These are phyloP conservation scores for Ambastaia sidthimunki DNA, from an alignment of 2,797 vertebrate genomes.

Conservation along the genomic window DNA sequence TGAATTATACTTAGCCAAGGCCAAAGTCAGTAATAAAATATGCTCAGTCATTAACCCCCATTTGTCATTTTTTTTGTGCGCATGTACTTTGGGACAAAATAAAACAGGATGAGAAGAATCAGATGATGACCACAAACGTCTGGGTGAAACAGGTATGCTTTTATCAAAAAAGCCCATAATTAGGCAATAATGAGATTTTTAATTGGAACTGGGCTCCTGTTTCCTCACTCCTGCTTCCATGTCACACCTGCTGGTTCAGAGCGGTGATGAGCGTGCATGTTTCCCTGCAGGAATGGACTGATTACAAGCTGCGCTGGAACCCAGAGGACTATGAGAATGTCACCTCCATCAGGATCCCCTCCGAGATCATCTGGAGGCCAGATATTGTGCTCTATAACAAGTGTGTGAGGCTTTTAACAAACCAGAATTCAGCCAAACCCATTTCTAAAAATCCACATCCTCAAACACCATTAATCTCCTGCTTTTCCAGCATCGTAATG, in stretches of 20 bases:
- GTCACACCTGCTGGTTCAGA: conserved; percentile 62
- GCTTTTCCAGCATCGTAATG: neutral
- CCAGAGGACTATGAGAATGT: conserved; percentile 93
- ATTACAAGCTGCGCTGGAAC: conserved; percentile 97
- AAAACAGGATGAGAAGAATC: conserved; percentile 88
- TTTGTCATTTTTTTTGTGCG: neutral
- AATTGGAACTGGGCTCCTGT: conserved; percentile 57
- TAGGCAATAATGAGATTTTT: conserved; percentile 63
- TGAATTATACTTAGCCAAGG: no score
- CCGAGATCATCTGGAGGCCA: conserved; percentile 96
- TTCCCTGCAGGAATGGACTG: conserved; percentile 89
- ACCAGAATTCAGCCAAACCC: conserved; percentile 14
- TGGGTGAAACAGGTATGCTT: conserved; percentile 83
- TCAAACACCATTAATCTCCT: neutral
- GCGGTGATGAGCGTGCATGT: conserved; percentile 54
- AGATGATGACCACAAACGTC: conserved; percentile 96
- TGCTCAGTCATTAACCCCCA: neutral
- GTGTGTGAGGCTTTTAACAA: conserved; percentile 72
- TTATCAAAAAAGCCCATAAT: conserved; percentile 54
- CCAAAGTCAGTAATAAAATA: neutral
- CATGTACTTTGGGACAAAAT: conserved; percentile 2
- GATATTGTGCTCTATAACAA: conserved; percentile 99
- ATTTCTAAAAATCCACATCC: conserved; percentile 5
- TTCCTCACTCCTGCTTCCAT: conserved; percentile 38
- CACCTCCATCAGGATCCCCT: conserved; percentile 94